Percentiles rank a stretch among this genome's conserved stretches.
Evolutionary conservation across 2,113 vertebrate genomes (phyloP).

Genomic region (Struthio camelus): DNA sequence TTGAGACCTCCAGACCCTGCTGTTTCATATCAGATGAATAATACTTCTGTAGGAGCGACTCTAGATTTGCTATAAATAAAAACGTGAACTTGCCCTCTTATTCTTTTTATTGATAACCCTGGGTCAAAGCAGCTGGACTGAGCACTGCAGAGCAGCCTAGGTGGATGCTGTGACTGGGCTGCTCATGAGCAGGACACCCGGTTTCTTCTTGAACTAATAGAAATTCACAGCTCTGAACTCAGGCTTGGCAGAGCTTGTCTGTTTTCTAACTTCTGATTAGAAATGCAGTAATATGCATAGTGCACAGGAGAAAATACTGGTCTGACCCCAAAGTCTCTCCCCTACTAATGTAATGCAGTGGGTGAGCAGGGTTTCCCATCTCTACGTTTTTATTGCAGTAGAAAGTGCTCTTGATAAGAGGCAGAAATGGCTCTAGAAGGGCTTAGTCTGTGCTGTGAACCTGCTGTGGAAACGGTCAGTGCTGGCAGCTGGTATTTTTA

Average conservation of each 20-base stretch:
- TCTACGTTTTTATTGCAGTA: accelerated
- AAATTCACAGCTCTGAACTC: not conserved
- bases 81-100: not conserved
- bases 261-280: not conserved
- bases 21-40: not conserved
- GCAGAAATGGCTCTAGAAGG: not conserved
- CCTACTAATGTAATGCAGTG: not conserved
- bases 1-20: not conserved
- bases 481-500: not conserved
- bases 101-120: not conserved
- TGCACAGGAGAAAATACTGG: accelerated
- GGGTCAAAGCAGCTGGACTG: not conserved
- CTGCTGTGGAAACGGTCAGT: accelerated
- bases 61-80: not conserved
- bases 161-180: not conserved
- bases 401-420: accelerated
- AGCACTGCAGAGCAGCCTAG: not conserved
- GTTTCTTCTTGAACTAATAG: not conserved
- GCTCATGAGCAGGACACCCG: no score
- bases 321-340: not conserved
- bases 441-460: not conserved
- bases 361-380: not conserved
- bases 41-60: not conserved
- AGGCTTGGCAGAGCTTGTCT: not conserved
- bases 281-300: accelerated